Base-by-base conservation (phyloP, 2,797 vertebrate genomes). In the Anguilla anguilla region DNA sequence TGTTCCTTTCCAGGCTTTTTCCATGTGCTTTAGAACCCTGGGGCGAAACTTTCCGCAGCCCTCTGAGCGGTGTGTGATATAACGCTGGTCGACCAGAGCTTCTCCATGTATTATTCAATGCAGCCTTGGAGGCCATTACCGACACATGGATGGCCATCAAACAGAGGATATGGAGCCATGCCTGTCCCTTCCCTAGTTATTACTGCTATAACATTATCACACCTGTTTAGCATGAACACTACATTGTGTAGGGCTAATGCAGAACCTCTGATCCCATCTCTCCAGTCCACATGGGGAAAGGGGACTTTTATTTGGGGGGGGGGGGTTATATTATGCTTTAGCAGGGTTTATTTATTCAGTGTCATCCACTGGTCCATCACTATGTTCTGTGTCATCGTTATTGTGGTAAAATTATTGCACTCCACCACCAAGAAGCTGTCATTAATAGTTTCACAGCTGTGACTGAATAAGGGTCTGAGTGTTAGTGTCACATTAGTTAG, bases 41-140 rank as follows among this genome's bases (percentile, higher is more conserved):
- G 43, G 35, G 77, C 77, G 46, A 46, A 81, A 46, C 46, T 46
- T 46, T 6, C 77, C 13, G 22, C 77, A 81, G 43, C 39, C 77
- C 15, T 81, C 77, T 81, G 77, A 46, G 43, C 25, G 19, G 5
- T 81, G 39, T 22, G 77, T 46, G 39, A 74, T 74, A 39, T 43
- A 46, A 81, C 77, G 28, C 39, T 46, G 77, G 77, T 25, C 6
- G 39, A 81, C 77, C 9, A 81, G 77, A 81, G 77, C 77, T 81
- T 81, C 77, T 81, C 39, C 77, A 49, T 81, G 25, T 81, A 81
- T 81, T 46, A 81, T 81, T 81, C 17, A 81, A 25, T 46, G 15
- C 17, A 46, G 39, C 43, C 77, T 25, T 81, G 77, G 43, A 81
- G 77, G 39, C 77, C 17, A 81, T 81, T 81, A 81, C 77, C 22